Percentiles rank a stretch among this genome's conserved stretches.
phyloP scores from a whole-genome alignment of 2,797 vertebrate genomes.

The Urophycis tenuis region DNA sequence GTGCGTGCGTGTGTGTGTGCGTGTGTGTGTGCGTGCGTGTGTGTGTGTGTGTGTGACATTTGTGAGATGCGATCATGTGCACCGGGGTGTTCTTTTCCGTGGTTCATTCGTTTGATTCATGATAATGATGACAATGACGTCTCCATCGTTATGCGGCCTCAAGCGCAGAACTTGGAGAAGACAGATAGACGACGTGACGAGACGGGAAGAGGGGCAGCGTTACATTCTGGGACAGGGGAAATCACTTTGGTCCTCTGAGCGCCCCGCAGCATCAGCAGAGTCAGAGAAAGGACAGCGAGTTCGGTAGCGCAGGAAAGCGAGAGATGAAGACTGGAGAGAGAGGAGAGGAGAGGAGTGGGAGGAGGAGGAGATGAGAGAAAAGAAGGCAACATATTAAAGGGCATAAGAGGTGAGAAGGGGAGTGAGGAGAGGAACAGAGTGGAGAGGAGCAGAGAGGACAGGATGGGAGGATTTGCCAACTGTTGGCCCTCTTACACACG shows the following conservation, averaged over 20 bases:
- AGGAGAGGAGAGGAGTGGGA: neutral
- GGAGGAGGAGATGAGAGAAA: neutral
- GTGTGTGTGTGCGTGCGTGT: no score
- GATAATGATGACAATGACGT: neutral
- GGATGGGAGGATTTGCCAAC: conserved; percentile 25
- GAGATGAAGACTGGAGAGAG: neutral
- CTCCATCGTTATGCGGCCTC: neutral
- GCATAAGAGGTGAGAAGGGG: neutral
- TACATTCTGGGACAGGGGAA: neutral
- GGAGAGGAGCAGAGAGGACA: neutral
- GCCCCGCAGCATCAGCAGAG: neutral
- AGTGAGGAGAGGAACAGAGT: neutral
- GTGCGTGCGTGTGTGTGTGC: no score
- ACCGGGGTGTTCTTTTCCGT: neutral
- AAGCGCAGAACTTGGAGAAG: neutral
- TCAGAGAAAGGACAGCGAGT: neutral
- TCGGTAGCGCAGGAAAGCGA: neutral
- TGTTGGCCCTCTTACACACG: conserved; percentile 59
- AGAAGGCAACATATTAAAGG: neutral
- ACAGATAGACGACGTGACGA: neutral
- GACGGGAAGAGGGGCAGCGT: neutral
- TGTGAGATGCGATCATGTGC: neutral
- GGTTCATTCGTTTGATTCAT: neutral
- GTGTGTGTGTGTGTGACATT: neutral
- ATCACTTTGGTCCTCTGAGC: neutral